A percentile compares a stretch with the other conserved stretches of the same genome.
phyloP scores from a whole-genome alignment of 2,888 invertebrate species.

The Nebria brevicollis region DNA sequence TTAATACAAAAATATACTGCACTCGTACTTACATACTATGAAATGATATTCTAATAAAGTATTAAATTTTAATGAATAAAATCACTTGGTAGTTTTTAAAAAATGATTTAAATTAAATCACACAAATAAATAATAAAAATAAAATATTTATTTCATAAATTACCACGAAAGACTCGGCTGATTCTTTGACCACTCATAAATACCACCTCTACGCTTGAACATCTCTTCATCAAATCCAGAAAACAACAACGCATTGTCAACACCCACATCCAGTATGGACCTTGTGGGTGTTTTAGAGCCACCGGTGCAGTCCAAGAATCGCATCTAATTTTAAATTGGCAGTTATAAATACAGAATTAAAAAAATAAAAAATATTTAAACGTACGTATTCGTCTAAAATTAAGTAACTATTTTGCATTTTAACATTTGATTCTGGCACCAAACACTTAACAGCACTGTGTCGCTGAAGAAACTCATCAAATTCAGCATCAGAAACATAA shows the following conservation, averaged over 20 bases:
- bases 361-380: conserved; percentile 5
- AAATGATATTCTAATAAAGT: too few relatives aligned
- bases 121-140: too few relatives aligned
- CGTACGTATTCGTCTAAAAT: conserved; percentile 66
- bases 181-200: conserved; percentile 65
- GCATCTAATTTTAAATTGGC: conserved; percentile 57
- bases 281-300: conserved; percentile 63
- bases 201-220: conserved; percentile 65
- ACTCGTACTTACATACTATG: too few relatives aligned
- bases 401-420: conserved; percentile 66
- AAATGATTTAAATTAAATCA: too few relatives aligned
- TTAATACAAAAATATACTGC: too few relatives aligned
- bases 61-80: too few relatives aligned
- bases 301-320: conserved; percentile 64
- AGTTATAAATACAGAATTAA: conserved; percentile 36
- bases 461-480: conserved; percentile 61
- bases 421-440: conserved; percentile 64
- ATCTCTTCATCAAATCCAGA: conserved; percentile 66
- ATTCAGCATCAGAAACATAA: conserved; percentile 62
- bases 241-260: conserved; percentile 60
- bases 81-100: too few relatives aligned
- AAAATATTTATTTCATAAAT: not conserved
- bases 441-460: conserved; percentile 61
- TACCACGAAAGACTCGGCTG: conserved; percentile 56
- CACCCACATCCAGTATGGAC: conserved; percentile 65